Conservation (phyloP, 2,797 vertebrate species). For the Molossus alvarezi region DNA sequence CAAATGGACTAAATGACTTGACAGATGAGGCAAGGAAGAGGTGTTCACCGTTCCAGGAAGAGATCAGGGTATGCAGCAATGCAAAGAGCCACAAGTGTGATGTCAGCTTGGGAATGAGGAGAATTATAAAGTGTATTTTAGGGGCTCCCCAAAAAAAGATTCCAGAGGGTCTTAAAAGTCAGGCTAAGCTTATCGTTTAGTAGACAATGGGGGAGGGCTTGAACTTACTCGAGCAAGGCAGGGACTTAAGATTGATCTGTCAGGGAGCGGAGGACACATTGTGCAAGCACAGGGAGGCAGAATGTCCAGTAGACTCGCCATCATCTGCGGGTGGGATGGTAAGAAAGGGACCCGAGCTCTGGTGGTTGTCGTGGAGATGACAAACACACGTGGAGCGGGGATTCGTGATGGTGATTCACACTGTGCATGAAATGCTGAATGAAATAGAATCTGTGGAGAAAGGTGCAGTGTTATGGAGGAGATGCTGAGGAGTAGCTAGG, state of each 20-base stretch:
- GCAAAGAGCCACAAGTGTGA: background rate
- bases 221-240: conserved; percentile 41
- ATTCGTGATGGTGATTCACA: background rate
- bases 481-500: background rate
- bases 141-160: background rate
- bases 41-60: background rate
- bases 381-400: background rate
- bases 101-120: background rate
- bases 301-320: background rate
- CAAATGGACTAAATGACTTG: conserved; percentile 35
- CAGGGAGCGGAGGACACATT: background rate
- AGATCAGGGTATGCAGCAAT: background rate
- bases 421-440: background rate
- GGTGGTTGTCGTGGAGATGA: background rate
- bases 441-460: background rate
- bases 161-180: conserved; percentile 56
- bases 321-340: background rate
- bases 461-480: background rate
- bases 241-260: conserved; percentile 19
- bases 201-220: background rate
- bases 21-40: background rate
- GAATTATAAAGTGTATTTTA: conserved; percentile 50
- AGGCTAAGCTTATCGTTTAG: conserved; percentile 41
- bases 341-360: background rate
- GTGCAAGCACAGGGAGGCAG: background rate